Percentiles rank a stretch among this genome's conserved stretches.
These are phyloP conservation scores for Campylomormyrus tamandua DNA, from an alignment of 2,113 vertebrate species.

Conservation along the genomic window DNA sequence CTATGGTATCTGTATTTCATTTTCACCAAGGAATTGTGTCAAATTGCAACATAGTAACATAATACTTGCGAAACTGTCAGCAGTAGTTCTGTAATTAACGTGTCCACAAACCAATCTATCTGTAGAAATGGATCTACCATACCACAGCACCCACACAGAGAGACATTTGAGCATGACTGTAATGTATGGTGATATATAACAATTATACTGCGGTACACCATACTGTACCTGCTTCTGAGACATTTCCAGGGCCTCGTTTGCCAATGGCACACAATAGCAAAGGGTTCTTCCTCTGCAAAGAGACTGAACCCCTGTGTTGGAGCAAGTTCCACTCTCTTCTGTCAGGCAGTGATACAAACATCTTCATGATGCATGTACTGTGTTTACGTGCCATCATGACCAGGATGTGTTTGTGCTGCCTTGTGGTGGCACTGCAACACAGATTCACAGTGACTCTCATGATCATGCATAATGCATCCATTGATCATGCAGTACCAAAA, in stretches of 20 bases:
- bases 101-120: not conserved
- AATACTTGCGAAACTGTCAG: not conserved
- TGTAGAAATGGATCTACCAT: not conserved
- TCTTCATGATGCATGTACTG: not conserved
- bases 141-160: not conserved
- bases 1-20: not conserved
- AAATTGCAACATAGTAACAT: not conserved
- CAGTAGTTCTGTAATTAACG: not conserved
- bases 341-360: not conserved
- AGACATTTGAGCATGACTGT: not conserved
- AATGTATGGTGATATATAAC: conserved; percentile 10
- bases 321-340: not conserved
- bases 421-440: not conserved
- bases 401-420: not conserved
- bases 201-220: not conserved
- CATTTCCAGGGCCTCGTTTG: not conserved
- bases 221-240: not conserved
- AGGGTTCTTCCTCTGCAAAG: not conserved
- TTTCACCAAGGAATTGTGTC: not conserved
- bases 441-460: not conserved
- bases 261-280: not conserved
- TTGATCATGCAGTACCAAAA: not conserved
- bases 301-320: not conserved
- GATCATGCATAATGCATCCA: not conserved
- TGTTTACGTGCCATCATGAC: not conserved